Conservation (phyloP, 2,797 vertebrate species). For the Neomorphus geoffroyi region DNA sequence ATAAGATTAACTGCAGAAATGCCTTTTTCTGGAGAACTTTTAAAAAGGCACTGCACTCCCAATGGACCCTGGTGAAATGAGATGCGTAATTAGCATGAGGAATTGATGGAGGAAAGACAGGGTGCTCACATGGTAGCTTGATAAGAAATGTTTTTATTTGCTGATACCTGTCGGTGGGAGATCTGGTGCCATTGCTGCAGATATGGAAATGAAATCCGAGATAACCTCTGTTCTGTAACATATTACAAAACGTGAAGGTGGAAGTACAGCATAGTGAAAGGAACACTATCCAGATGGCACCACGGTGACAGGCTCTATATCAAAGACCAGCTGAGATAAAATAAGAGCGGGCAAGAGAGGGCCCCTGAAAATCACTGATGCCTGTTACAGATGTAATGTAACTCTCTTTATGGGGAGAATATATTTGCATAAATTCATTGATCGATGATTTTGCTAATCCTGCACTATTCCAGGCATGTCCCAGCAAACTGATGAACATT, state of each 20-base stretch:
- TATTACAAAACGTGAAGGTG: slow-evolving; percentile 3
- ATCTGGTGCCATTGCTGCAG: neutral
- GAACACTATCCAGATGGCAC: slow-evolving; percentile 64
- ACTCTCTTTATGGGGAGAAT: slow-evolving; percentile 26
- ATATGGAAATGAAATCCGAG: slow-evolving; percentile 35
- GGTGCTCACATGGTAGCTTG: neutral
- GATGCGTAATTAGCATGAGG: neutral
- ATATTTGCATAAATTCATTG: slow-evolving; percentile 56
- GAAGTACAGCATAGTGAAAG: slow-evolving; percentile 6
- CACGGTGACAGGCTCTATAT: slow-evolving; percentile 60
- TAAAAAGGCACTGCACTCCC: neutral
- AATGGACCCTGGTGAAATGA: neutral
- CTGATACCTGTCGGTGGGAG: neutral
- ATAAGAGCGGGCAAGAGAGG: neutral
- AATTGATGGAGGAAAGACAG: neutral
- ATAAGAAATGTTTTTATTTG: slow-evolving; percentile 31
- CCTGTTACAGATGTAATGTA: slow-evolving; percentile 43
- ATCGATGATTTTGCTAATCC: slow-evolving; percentile 49
- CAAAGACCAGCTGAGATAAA: slow-evolving; percentile 28
- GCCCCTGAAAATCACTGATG: slow-evolving; percentile 34
- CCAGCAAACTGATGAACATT: slow-evolving; percentile 51
- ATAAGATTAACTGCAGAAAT: neutral
- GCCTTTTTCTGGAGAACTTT: neutral
- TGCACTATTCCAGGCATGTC: slow-evolving; percentile 16
- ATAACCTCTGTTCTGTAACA: slow-evolving; percentile 17